Percentiles rank a stretch among this genome's conserved stretches.
Conservation (phyloP, 2,113 vertebrate genomes). For the Hassar affinis region DNA sequence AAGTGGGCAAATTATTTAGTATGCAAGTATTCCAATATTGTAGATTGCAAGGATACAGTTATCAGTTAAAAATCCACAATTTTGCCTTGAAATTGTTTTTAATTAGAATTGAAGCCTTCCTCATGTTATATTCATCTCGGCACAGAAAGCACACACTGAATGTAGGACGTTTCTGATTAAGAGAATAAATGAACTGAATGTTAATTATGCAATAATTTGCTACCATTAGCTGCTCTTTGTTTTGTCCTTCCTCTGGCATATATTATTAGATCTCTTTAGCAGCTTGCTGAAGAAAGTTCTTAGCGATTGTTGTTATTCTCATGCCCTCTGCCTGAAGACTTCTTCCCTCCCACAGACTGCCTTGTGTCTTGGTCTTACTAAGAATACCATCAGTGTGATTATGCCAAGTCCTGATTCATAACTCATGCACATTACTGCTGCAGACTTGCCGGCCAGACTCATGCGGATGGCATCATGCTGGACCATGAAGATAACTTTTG, state of each 20-base stretch:
- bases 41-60: not conserved
- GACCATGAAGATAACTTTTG: slow-evolving; percentile 92
- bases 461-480: slow-evolving; percentile 80
- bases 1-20: not conserved
- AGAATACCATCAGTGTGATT: slow-evolving; percentile 14
- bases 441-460: slow-evolving; percentile 84
- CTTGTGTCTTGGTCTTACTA: not conserved
- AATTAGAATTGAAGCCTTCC: not conserved
- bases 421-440: slow-evolving; percentile 61
- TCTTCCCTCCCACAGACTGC: not conserved
- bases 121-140: not conserved
- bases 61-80: not conserved
- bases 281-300: not conserved
- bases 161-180: not conserved
- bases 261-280: not conserved
- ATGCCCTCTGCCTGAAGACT: not conserved
- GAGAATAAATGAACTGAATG: not conserved
- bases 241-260: slow-evolving; percentile 38
- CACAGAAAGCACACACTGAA: not conserved
- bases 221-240: not conserved
- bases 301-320: not conserved
- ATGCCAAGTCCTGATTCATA: slow-evolving; percentile 20
- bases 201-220: not conserved
- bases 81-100: not conserved
- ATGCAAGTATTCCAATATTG: not conserved